Conservation (phyloP, 1,140 invertebrate species). For the Leptinotarsa texana region DNA sequence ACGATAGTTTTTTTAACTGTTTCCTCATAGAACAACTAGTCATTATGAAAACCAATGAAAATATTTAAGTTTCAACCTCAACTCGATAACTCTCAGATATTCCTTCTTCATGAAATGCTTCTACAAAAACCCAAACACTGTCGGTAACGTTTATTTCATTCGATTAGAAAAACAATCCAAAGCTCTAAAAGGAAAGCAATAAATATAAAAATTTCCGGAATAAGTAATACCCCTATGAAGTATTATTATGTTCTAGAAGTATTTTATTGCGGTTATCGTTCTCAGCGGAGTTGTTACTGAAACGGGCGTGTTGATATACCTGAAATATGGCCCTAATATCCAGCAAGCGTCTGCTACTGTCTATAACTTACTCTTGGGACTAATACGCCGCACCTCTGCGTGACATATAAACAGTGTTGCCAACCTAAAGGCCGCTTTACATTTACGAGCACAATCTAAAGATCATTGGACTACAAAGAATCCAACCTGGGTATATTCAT, state of each 20-base stretch:
- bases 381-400: slow-evolving; percentile 23
- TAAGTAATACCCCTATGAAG: slow-evolving; percentile 8
- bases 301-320: slow-evolving; percentile 32
- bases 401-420: slow-evolving; percentile 17
- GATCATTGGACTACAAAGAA: too few species aligned
- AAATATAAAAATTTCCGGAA: slow-evolving; percentile 13
- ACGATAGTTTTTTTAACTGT: too few species aligned
- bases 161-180: not conserved
- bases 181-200: not conserved
- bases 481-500: too few species aligned
- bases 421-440: too few species aligned
- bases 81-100: too few species aligned
- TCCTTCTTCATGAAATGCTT: too few species aligned
- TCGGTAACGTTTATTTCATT: not conserved
- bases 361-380: slow-evolving; percentile 27
- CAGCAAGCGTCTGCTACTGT: slow-evolving; percentile 10
- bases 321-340: slow-evolving; percentile 35
- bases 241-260: slow-evolving; percentile 21
- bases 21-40: too few species aligned
- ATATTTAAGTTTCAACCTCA: too few species aligned
- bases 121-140: too few species aligned
- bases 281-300: slow-evolving; percentile 28
- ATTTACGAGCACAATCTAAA: too few species aligned
- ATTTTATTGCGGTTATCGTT: slow-evolving; percentile 29
- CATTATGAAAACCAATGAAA: too few species aligned